Evolutionary conservation across 2,888 invertebrate genomes (phyloP).

Genomic region (Drosophila meridiana): DNA sequence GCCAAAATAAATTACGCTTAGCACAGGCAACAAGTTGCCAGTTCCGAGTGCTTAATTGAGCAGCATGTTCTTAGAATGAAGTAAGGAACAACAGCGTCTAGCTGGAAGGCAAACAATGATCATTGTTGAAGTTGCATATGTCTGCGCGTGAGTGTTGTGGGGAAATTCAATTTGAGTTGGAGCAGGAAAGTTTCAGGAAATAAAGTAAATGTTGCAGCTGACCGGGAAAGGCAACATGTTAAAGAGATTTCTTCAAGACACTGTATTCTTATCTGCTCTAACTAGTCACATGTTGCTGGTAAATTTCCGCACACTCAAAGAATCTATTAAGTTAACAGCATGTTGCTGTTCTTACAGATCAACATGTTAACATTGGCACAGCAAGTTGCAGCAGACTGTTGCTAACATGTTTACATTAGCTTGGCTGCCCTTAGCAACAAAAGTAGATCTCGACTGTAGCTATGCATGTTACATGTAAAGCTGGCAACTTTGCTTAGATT

Average conservation of each 20-base stretch:
- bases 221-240: too few relatives aligned
- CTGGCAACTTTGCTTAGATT: background rate
- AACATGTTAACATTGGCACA: background rate
- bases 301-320: background rate
- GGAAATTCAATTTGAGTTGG: background rate
- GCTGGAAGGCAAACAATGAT: background rate
- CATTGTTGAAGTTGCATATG: background rate
- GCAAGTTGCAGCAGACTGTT: background rate
- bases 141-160: too few relatives aligned
- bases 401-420: background rate
- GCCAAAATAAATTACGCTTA: slow-evolving; percentile 5
- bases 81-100: background rate
- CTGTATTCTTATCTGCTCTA: too few relatives aligned
- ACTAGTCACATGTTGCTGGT: background rate
- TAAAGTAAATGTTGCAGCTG: too few relatives aligned
- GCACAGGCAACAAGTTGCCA: slow-evolving; percentile 28
- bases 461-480: background rate
- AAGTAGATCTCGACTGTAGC: background rate
- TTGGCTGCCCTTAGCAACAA: background rate
- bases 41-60: background rate
- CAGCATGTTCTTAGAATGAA: slow-evolving; percentile 18
- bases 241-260: too few relatives aligned
- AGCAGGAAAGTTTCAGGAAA: too few relatives aligned
- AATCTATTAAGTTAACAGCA: background rate
- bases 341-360: background rate